Percentiles rank a stretch among this genome's conserved stretches.
Conservation (phyloP, 2,888 invertebrate genomes). For the Drosophila picticornis region DNA sequence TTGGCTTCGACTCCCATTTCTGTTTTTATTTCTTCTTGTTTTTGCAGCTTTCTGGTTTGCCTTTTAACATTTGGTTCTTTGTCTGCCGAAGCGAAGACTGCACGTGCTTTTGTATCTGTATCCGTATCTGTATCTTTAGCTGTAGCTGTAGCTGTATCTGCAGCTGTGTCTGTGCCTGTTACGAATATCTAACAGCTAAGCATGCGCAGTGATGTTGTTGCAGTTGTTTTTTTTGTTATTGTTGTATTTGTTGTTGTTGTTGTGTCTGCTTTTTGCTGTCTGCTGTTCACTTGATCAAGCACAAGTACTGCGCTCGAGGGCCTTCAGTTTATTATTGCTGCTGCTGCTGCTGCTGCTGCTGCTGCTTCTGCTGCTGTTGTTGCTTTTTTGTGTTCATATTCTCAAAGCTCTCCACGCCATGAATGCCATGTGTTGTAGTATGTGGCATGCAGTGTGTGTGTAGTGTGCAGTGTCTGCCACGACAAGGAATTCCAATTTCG, state of each 20-base stretch:
- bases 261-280: slow-evolving; percentile 58
- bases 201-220: slow-evolving; percentile 59
- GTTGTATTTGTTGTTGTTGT: slow-evolving; percentile 39
- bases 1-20: neutral
- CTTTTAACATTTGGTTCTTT: slow-evolving; percentile 37
- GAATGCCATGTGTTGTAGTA: slow-evolving; percentile 63
- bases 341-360: slow-evolving; percentile 15
- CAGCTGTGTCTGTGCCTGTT: slow-evolving; percentile 35
- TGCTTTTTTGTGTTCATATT: slow-evolving; percentile 3
- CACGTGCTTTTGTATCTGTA: slow-evolving; percentile 62
- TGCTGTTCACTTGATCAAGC: slow-evolving; percentile 72
- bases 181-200: slow-evolving; percentile 68
- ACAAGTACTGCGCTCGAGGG: slow-evolving; percentile 61
- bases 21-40: neutral
- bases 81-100: slow-evolving; percentile 37
- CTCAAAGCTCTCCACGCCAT: neutral
- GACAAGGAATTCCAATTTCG: slow-evolving; percentile 59
- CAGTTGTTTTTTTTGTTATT: slow-evolving; percentile 19
- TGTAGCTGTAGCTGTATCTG: slow-evolving; percentile 21
- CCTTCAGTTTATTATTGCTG: slow-evolving; percentile 10
- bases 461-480: slow-evolving; percentile 35
- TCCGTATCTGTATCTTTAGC: slow-evolving; percentile 23
- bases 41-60: slow-evolving; percentile 38
- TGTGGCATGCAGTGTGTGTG: slow-evolving; percentile 57
- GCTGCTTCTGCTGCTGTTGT: slow-evolving; percentile 8